A percentile compares a stretch with the other conserved stretches of the same genome.
Conservation (phyloP, 2,113 vertebrate genomes). For the Xiphophorus maculatus region DNA sequence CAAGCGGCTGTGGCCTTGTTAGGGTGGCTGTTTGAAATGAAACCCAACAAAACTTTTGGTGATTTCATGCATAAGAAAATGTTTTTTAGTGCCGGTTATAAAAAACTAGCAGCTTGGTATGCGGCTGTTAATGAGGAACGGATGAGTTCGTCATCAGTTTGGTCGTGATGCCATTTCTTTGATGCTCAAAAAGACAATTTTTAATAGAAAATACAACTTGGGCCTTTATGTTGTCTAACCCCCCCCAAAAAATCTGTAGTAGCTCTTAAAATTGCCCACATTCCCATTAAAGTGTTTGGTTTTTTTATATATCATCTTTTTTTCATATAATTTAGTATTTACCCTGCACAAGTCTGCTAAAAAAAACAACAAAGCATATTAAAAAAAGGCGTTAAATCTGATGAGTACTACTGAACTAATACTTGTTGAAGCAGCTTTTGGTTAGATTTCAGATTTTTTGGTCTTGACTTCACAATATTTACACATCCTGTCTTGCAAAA, state of each 20-base stretch:
- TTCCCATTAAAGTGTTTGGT: background rate
- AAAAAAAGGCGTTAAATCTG: too few species aligned
- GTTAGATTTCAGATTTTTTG: too few species aligned
- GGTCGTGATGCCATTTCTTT: slow-evolving; percentile 23
- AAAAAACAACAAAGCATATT: too few species aligned
- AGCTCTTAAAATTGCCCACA: background rate
- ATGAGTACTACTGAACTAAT: too few species aligned
- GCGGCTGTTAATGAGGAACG: background rate
- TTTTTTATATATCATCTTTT: background rate
- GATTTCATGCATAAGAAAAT: background rate
- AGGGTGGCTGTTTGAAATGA: slow-evolving; percentile 5
- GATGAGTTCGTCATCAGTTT: slow-evolving; percentile 14
- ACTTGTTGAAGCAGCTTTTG: too few species aligned
- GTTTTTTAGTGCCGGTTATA: background rate
- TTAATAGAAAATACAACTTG: background rate
- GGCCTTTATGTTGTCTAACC: background rate
- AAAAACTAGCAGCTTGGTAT: background rate
- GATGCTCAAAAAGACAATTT: background rate
- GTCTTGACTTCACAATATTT: too few species aligned
- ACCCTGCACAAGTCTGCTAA: background rate
- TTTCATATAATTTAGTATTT: background rate
- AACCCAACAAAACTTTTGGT: slow-evolving; percentile 5
- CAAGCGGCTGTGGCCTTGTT: slow-evolving; percentile 19
- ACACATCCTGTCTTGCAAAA: too few species aligned
- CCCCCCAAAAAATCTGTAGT: background rate